Evolutionary conservation across 2,888 invertebrate species (phyloP).

Genomic region (Drosophila picticornis): DNA sequence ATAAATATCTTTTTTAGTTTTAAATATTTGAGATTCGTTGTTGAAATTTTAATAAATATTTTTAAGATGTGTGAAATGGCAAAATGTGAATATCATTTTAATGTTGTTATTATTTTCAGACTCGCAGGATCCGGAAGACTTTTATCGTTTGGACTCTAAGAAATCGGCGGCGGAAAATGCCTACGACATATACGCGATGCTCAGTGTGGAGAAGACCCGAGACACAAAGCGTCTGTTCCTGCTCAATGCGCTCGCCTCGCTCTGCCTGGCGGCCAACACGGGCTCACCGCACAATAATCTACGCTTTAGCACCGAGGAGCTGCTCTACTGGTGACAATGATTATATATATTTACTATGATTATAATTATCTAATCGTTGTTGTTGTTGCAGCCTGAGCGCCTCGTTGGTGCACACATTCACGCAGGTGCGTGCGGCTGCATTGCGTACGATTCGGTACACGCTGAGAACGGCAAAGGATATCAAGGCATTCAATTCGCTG

Average conservation of each 20-base stretch:
- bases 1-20: neutral
- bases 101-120: constrained; percentile 50
- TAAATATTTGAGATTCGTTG: neutral
- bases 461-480: constrained; percentile 91
- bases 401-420: constrained; percentile 93
- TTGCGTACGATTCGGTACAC: constrained; percentile 94
- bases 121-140: constrained; percentile 87
- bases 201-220: constrained; percentile 87
- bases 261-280: constrained; percentile 84
- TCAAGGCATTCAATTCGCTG: constrained; percentile 91
- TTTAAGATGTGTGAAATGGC: neutral
- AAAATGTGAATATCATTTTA: neutral
- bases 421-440: constrained; percentile 95
- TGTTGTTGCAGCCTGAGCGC: constrained; percentile 90
- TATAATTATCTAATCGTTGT: neutral
- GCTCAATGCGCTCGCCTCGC: constrained; percentile 94
- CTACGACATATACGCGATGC: constrained; percentile 88
- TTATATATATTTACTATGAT: neutral
- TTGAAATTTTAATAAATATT: neutral
- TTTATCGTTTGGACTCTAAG: constrained; percentile 87
- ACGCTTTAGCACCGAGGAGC: constrained; percentile 92
- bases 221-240: constrained; percentile 93
- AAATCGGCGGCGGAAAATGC: constrained; percentile 88
- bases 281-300: constrained; percentile 83
- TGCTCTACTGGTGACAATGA: constrained; percentile 90